These are phyloP conservation scores for Emesis furor DNA, from an alignment of 2,888 invertebrate species.

Conservation along the genomic window DNA sequence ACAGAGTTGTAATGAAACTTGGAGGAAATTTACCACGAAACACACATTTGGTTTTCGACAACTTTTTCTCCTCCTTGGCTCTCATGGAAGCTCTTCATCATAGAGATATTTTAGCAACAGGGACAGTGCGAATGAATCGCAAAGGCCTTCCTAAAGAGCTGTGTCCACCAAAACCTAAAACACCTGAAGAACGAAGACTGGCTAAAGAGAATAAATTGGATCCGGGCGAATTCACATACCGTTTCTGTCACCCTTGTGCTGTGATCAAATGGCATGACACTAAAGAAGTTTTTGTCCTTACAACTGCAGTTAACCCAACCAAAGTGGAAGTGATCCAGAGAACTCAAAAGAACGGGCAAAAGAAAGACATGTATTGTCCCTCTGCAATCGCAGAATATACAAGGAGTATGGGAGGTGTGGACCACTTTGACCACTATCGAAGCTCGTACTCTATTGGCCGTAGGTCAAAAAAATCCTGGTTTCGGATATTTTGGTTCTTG, in stretches of 20 bases:
- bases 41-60: slow-evolving; percentile 67
- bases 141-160: slow-evolving; percentile 68
- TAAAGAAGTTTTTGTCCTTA: slow-evolving; percentile 50
- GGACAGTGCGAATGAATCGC: slow-evolving; percentile 67
- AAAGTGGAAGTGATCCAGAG: slow-evolving; percentile 59
- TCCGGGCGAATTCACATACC: slow-evolving; percentile 67
- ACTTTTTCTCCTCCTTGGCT: slow-evolving; percentile 68
- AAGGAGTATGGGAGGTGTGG: background rate
- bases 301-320: slow-evolving; percentile 63
- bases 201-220: slow-evolving; percentile 38
- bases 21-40: slow-evolving; percentile 58
- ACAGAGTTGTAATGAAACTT: slow-evolving; percentile 68
- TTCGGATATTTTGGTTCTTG: slow-evolving; percentile 77
- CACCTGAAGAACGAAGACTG: background rate
- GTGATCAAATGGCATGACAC: slow-evolving; percentile 72
- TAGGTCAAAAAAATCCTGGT: slow-evolving; percentile 75
- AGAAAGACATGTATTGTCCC: background rate
- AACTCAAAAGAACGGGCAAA: slow-evolving; percentile 21
- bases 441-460: background rate
- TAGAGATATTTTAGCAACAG: slow-evolving; percentile 63
- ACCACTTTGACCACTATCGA: background rate
- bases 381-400: background rate
- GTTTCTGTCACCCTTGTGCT: slow-evolving; percentile 63
- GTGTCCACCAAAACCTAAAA: background rate
- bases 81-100: slow-evolving; percentile 65